Conservation (phyloP, 2,797 vertebrate genomes). For the Takifugu ocellatus region DNA sequence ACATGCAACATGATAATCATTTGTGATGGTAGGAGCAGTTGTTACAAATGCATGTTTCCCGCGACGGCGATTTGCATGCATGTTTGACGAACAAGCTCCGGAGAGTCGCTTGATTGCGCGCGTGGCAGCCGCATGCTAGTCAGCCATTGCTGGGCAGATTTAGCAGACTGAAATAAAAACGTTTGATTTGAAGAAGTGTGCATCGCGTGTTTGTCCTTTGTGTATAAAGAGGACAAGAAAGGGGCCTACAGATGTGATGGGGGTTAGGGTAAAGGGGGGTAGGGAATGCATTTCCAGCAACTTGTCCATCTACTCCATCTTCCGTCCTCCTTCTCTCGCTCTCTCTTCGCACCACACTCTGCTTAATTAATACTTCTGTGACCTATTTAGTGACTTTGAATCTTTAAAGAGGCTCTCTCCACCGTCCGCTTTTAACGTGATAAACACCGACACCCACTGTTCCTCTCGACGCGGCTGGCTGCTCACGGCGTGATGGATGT, state of each 20-base stretch:
- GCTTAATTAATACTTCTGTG: slow-evolving; percentile 62
- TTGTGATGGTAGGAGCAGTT: slow-evolving; percentile 15
- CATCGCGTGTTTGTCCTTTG: not conserved
- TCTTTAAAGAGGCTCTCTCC: slow-evolving; percentile 46
- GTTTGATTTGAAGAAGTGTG: slow-evolving; percentile 20
- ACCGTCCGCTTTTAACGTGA: slow-evolving; percentile 22
- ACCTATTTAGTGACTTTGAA: slow-evolving; percentile 62
- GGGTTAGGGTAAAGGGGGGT: no score
- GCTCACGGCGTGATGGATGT: not conserved
- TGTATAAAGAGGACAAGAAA: no score
- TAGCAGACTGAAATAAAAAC: slow-evolving; percentile 3
- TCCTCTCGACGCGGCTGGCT: slow-evolving; percentile 4
- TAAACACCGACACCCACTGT: slow-evolving; percentile 21
- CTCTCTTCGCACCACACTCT: slow-evolving; percentile 23
- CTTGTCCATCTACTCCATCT: slow-evolving; percentile 1
- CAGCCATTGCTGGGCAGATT: slow-evolving; percentile 12
- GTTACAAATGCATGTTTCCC: slow-evolving; percentile 9
- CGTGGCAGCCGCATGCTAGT: not conserved
- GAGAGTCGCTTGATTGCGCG: slow-evolving; percentile 16
- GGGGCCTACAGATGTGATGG: no score
- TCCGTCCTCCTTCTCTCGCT: not conserved
- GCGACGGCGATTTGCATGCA: slow-evolving; percentile 21
- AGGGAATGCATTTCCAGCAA: no score
- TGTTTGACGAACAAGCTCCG: slow-evolving; percentile 6
- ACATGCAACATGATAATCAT: slow-evolving; percentile 21